Evolutionary conservation across 2,888 invertebrate species (phyloP), one percentile per base, ranked within the genome.

Genomic region (Malachius bipustulatus): DNA sequence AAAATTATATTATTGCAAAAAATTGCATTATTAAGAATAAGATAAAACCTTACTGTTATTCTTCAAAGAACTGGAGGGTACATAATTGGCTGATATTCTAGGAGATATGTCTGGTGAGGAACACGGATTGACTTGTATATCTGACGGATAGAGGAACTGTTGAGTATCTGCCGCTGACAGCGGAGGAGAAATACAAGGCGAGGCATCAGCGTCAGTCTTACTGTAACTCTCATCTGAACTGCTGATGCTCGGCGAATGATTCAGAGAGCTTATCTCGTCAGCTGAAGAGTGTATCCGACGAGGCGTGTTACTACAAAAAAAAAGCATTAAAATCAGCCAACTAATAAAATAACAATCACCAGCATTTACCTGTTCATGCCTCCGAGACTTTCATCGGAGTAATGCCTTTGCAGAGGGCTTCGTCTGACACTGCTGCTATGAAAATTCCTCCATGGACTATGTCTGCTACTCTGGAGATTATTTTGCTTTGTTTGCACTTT

Each of bases 161-260:
- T 71, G 62, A 0, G 71, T 64, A 54, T 71, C 55, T 28, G 59
- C 47, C 30, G 56, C 57, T n/a, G n/a, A n/a, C 15, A 60, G 40
- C 4, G 61, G 62, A 6, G 65, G 65, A 8, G 67, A 66, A 3
- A 67, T 66, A 32, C 67, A 67, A 3, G 69, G 70, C 2, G 68
- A 68, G 8, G 68, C 73, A 43, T 75, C 73, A 16, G 75, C 83
- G 52, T 82, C 81, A 3, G 83, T 83, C 47, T 83, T 72, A 27
- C 82, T 82, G 54, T 82, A 84, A 59, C 83, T 83, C 60, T 85
- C 85, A 54, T 85, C 84, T 0, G 84, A 85, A 35, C 84, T 84
- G 57, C 82, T 82, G 43, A 84, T 76, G 54, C 82, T 82, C 1
- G 84, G 82, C 4, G 83, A 83, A 48, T 82, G 77, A 34, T 83